A percentile compares a stretch with the other conserved stretches of the same genome.
phyloP scores from a whole-genome alignment of 2,113 vertebrate species.

The Megatriorchis doriae region DNA sequence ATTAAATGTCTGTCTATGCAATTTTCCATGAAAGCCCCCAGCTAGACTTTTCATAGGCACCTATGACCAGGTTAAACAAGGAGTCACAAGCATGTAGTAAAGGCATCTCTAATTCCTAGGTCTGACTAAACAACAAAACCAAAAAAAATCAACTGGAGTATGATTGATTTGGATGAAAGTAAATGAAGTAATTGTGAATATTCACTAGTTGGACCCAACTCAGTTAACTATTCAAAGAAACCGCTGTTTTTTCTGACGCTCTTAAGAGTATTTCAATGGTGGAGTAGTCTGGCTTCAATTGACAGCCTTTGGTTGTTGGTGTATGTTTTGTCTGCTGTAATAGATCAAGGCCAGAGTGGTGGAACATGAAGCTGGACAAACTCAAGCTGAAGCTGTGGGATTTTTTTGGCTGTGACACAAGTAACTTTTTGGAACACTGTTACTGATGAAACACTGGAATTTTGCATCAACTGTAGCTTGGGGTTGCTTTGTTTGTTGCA shows the following conservation, averaged over 20 bases:
- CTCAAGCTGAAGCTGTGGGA: not conserved
- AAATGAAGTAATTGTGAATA: not conserved
- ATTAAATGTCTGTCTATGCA: not conserved
- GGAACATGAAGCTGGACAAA: not conserved
- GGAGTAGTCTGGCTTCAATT: not conserved
- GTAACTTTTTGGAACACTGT: not conserved
- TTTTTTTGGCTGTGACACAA: not conserved
- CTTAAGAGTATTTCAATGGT: not conserved
- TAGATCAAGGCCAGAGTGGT: not conserved
- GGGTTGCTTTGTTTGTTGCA: not conserved
- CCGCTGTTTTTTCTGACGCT: not conserved
- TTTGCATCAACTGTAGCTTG: not conserved
- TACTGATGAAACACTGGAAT: not conserved
- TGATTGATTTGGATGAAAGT: not conserved
- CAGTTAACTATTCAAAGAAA: not conserved
- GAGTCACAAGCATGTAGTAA: not conserved
- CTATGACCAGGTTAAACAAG: not conserved
- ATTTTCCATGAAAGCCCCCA: not conserved
- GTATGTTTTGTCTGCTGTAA: not conserved
- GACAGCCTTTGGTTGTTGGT: not conserved
- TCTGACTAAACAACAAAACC: not conserved
- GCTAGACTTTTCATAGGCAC: not conserved
- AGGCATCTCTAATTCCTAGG: not conserved
- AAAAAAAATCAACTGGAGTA: not conserved
- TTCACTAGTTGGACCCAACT: not conserved